Conservation (phyloP, 1,140 invertebrate species). For the Heliconius nattereri region DNA sequence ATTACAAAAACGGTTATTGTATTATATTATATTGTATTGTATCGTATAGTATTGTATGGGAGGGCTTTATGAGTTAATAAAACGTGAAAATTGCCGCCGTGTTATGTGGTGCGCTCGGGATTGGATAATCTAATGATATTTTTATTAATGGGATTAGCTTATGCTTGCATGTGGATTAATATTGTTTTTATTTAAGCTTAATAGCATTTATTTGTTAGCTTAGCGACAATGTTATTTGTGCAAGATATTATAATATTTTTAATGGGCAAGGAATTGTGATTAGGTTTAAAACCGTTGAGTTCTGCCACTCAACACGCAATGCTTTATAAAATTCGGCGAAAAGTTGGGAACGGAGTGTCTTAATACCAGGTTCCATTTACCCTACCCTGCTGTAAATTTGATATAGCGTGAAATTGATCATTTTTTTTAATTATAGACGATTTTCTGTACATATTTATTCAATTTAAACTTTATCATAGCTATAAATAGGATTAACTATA, state of each 20-base stretch:
- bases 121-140: conserved; percentile 40
- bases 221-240: background rate
- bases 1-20: conserved; percentile 75
- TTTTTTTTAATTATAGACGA: too few species aligned
- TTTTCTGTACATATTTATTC: too few species aligned
- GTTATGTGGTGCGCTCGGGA: conserved; percentile 48
- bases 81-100: conserved; percentile 61
- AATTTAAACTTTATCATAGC: too few species aligned
- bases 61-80: conserved; percentile 74
- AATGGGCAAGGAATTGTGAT: too few species aligned
- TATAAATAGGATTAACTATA: too few species aligned
- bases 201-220: background rate
- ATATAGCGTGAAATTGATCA: too few species aligned
- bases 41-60: conserved; percentile 29
- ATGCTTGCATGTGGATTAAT: conserved; percentile 17
- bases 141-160: conserved; percentile 37
- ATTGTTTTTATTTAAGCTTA: background rate
- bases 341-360: too few species aligned
- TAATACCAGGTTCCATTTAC: too few species aligned
- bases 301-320: too few species aligned
- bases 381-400: too few species aligned
- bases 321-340: too few species aligned
- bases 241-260: background rate
- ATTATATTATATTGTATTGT: conserved; percentile 32
- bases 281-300: too few species aligned